phyloP scores from a whole-genome alignment of 2,113 vertebrate species.

The Nanorana parkeri region DNA sequence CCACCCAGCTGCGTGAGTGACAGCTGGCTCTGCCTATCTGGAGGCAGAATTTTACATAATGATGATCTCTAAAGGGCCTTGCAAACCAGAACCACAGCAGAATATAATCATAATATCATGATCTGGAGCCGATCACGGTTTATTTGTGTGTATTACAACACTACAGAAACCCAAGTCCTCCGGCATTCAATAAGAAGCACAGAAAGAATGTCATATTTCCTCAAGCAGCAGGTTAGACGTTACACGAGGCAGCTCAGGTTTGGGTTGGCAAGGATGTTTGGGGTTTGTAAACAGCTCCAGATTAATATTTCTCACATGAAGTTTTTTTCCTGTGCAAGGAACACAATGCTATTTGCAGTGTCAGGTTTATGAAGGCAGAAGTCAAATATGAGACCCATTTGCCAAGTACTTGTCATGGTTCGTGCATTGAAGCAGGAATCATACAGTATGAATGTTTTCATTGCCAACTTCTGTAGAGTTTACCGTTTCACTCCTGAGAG shows the following conservation, averaged over 20 bases:
- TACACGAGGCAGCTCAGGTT: neutral
- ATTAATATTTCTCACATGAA: slow-evolving; percentile 15
- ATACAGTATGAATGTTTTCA: neutral
- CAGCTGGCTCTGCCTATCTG: no score
- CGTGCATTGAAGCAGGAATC: neutral
- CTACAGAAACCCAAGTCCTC: neutral
- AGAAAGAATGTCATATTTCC: slow-evolving; percentile 39
- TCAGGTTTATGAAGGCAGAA: neutral
- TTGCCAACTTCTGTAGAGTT: no score
- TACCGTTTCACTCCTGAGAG: no score
- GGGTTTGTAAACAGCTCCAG: slow-evolving; percentile 24
- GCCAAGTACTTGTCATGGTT: neutral
- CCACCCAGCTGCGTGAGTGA: no score
- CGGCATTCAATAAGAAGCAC: slow-evolving; percentile 45
- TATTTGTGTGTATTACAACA: neutral
- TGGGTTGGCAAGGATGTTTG: slow-evolving; percentile 7
- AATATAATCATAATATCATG: neutral
- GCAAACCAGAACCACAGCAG: neutral
- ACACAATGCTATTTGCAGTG: slow-evolving; percentile 13
- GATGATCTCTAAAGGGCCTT: no score
- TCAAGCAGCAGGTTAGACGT: slow-evolving; percentile 11
- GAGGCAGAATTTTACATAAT: no score
- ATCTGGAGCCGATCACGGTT: slow-evolving; percentile 36
- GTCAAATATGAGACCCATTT: neutral
- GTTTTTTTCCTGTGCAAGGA: neutral